A percentile compares a stretch with the other conserved stretches of the same genome.
Evolutionary conservation across 2,888 invertebrate genomes (phyloP).

Genomic region (Harmothoe impar): DNA sequence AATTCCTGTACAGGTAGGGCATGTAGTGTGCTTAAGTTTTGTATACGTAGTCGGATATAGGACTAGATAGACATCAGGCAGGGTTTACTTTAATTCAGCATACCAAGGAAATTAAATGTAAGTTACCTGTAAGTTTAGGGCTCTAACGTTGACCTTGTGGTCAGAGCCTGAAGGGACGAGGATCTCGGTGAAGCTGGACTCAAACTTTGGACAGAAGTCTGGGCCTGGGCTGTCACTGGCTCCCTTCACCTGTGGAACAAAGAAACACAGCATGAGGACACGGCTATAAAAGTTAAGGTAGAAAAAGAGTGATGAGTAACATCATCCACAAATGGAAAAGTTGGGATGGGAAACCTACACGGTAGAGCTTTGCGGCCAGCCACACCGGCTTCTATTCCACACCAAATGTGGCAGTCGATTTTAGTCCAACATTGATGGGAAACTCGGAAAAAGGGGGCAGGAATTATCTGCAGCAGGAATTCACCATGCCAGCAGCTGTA

Average conservation of each 20-base stretch:
- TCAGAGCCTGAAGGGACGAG: slow-evolving; percentile 95
- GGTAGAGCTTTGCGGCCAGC: neutral
- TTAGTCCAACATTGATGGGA: neutral
- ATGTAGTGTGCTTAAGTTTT: no score
- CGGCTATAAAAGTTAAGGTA: neutral
- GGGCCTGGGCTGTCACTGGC: slow-evolving; percentile 90
- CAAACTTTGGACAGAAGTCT: slow-evolving; percentile 96
- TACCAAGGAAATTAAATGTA: no score
- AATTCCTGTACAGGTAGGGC: no score
- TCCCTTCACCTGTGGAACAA: slow-evolving; percentile 57
- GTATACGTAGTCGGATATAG: no score
- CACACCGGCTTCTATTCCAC: slow-evolving; percentile 1
- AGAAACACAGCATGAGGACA: neutral
- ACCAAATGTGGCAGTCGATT: slow-evolving; percentile 38
- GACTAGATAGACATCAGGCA: neutral
- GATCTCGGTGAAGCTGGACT: slow-evolving; percentile 93
- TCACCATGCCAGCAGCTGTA: slow-evolving; percentile 30
- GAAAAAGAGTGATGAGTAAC: neutral
- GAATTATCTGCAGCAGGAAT: slow-evolving; percentile 24
- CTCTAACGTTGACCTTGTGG: slow-evolving; percentile 95
- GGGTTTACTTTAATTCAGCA: neutral
- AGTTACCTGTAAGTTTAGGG: slow-evolving; percentile 91
- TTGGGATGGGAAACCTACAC: neutral
- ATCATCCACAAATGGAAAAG: slow-evolving; percentile 14
- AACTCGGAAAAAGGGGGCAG: neutral